Conservation (phyloP, 2,113 vertebrate genomes). For the Lipotes vexillifer region DNA sequence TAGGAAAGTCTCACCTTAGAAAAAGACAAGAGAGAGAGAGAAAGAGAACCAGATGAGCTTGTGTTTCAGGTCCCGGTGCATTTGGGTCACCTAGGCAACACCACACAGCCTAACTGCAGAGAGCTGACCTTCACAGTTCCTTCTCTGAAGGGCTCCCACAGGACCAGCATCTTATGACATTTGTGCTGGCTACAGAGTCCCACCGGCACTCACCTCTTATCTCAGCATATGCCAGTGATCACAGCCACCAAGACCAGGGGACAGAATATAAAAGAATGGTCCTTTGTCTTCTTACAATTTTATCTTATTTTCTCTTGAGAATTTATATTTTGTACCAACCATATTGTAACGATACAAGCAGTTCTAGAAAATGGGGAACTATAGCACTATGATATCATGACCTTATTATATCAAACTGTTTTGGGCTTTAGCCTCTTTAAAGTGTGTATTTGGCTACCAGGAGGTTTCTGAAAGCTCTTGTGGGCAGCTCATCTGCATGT, state of each 20-base stretch:
- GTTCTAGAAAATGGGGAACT: background rate
- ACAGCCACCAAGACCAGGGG: background rate
- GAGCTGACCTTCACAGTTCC: background rate
- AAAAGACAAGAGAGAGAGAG: background rate
- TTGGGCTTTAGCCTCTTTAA: background rate
- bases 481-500: background rate
- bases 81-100: background rate
- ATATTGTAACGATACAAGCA: background rate
- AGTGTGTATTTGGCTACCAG: background rate
- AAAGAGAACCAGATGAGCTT: background rate
- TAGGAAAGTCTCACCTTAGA: background rate
- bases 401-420: constrained; percentile 17
- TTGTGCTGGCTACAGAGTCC: background rate
- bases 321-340: background rate
- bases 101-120: background rate
- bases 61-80: background rate
- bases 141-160: background rate
- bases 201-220: constrained; percentile 5
- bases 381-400: background rate
- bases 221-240: background rate
- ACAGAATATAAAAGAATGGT: background rate
- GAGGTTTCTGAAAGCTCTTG: background rate
- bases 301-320: constrained; percentile 31
- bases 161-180: constrained; percentile 2
- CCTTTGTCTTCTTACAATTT: background rate